phyloP scores from a whole-genome alignment of 2,888 invertebrate species.

The Hydrotaea cyrtoneurina region DNA sequence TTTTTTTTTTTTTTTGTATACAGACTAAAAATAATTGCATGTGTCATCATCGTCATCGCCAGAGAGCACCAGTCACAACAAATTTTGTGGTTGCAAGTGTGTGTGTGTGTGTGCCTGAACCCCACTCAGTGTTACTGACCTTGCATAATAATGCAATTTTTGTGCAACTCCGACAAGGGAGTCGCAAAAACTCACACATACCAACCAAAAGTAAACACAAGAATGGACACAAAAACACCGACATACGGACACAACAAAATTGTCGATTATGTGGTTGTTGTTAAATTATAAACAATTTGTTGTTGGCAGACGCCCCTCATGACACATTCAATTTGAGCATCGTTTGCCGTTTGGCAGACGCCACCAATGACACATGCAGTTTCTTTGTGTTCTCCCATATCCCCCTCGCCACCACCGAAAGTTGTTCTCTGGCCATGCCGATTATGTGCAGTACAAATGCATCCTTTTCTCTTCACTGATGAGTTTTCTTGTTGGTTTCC shows the following conservation, averaged over 20 bases:
- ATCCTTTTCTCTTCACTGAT: background rate
- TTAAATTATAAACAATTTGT: background rate
- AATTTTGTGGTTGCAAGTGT: slow-evolving; percentile 31
- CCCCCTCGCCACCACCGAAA: background rate
- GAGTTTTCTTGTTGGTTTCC: too few species aligned
- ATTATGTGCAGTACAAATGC: background rate
- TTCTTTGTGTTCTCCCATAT: background rate
- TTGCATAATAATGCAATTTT: slow-evolving; percentile 67
- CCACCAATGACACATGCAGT: background rate
- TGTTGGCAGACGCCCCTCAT: background rate
- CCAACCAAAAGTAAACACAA: background rate
- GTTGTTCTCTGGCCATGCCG: background rate
- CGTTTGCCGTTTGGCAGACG: background rate
- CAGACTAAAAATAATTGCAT: slow-evolving; percentile 66
- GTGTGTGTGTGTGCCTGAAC: slow-evolving; percentile 48
- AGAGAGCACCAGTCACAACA: slow-evolving; percentile 45
- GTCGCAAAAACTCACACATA: background rate
- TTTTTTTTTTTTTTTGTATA: too few species aligned
- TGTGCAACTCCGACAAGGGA: slow-evolving; percentile 55
- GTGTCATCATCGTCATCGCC: slow-evolving; percentile 65
- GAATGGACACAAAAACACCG: background rate
- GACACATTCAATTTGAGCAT: background rate
- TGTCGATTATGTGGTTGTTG: background rate
- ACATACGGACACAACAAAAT: background rate
- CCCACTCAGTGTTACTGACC: slow-evolving; percentile 65